Conservation (phyloP, 2,113 vertebrate species). For the Archocentrus centrarchus region DNA sequence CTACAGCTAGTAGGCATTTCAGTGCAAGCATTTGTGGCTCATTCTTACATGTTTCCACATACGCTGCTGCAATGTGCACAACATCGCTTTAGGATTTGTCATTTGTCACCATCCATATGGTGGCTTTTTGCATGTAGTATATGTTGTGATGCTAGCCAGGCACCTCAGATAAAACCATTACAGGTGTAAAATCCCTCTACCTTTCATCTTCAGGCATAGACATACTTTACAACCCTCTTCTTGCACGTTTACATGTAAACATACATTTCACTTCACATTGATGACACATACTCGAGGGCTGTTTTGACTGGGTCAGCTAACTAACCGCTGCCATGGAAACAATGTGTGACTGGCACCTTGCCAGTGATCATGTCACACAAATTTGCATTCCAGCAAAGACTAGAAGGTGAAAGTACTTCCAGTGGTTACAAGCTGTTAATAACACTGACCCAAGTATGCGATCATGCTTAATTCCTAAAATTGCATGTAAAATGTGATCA, state of each 20-base stretch:
- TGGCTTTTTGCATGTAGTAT: constrained; percentile 13
- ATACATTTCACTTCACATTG: constrained; percentile 24
- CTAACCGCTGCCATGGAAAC: constrained; percentile 68
- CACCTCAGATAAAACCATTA: constrained; percentile 44
- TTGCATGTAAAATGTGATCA: background rate
- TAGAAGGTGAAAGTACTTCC: constrained; percentile 1
- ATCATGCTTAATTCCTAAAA: background rate
- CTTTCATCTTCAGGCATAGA: constrained; percentile 41
- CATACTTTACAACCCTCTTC: constrained; percentile 4
- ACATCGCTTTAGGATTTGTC: background rate
- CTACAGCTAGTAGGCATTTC: constrained; percentile 6
- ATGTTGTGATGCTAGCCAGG: constrained; percentile 14
- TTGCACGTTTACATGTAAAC: constrained; percentile 36
- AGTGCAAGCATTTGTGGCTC: background rate
- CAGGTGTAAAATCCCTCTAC: constrained; percentile 39
- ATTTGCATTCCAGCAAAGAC: background rate
- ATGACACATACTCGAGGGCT: constrained; percentile 34
- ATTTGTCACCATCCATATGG: background rate
- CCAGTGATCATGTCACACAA: constrained; percentile 9
- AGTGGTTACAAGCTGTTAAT: background rate
- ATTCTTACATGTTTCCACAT: background rate
- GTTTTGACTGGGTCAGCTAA: constrained; percentile 48
- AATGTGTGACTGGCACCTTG: constrained; percentile 58
- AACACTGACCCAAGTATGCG: background rate
- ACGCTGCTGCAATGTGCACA: background rate